phyloP scores from a whole-genome alignment of 2,113 vertebrate genomes.

The Corythaixoides concolor region DNA sequence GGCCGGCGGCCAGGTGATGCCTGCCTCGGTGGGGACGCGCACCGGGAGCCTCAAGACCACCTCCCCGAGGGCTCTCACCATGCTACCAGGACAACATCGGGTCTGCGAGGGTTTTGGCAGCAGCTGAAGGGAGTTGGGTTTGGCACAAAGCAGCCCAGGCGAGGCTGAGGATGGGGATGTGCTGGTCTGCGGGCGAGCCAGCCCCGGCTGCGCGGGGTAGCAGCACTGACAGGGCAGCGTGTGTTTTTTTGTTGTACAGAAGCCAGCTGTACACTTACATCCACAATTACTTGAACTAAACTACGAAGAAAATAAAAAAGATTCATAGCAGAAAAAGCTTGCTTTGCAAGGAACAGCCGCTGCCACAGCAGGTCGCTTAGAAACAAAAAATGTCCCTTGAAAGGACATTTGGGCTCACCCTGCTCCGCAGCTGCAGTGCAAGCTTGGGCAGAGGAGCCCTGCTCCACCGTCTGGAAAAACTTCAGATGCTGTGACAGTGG shows the following conservation, averaged over 20 bases:
- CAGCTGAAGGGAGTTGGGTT: background rate
- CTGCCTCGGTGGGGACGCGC: accelerated
- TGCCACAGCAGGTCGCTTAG: background rate
- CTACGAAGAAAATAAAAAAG: background rate
- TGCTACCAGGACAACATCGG: accelerated
- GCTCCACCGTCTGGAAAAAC: background rate
- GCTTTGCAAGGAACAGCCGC: background rate
- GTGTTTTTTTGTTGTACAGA: background rate
- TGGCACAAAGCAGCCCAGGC: background rate
- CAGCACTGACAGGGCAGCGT: background rate
- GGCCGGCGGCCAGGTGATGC: background rate
- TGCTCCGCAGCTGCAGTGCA: background rate
- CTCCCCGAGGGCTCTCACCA: background rate
- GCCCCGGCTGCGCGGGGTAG: accelerated
- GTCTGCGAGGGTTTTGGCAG: background rate
- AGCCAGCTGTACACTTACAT: background rate
- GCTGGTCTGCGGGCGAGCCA: background rate
- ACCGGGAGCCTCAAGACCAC: background rate
- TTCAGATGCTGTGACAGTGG: background rate
- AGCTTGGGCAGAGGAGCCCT: background rate
- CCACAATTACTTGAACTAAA: background rate
- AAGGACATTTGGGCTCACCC: background rate
- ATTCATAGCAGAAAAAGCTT: background rate
- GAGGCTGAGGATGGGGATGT: background rate
- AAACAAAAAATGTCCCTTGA: background rate